Evolutionary conservation across 2,888 invertebrate species (phyloP).

Genomic region (Pseudolycoriella hygida): DNA sequence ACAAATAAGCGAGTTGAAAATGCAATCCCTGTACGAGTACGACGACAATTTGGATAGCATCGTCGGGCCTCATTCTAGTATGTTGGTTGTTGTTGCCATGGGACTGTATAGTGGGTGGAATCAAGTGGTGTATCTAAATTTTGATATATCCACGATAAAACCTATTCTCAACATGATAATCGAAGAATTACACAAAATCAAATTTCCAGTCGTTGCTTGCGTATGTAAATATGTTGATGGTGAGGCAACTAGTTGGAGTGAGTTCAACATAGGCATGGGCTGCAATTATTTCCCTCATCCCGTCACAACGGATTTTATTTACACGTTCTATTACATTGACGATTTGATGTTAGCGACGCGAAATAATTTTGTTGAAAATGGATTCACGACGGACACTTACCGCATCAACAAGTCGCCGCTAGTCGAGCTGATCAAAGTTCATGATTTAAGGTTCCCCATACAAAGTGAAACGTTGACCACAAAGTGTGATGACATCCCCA

Average conservation of each 20-base stretch:
- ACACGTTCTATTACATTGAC: slow-evolving; percentile 5
- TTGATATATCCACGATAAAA: slow-evolving; percentile 2
- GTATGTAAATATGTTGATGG: slow-evolving; percentile 2
- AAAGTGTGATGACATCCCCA: background rate
- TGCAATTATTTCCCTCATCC: slow-evolving; percentile 4
- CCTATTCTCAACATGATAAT: background rate
- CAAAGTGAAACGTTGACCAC: background rate
- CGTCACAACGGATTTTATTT: slow-evolving; percentile 1
- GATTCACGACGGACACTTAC: background rate
- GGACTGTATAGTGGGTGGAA: slow-evolving; percentile 8
- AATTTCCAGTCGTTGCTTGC: slow-evolving; percentile 5
- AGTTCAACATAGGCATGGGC: background rate
- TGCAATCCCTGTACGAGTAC: slow-evolving; percentile 2
- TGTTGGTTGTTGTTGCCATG: slow-evolving; percentile 5
- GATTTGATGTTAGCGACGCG: slow-evolving; percentile 3
- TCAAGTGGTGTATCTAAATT: slow-evolving; percentile 7
- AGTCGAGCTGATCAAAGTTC: background rate
- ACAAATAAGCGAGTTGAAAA: slow-evolving; percentile 2
- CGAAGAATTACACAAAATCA: slow-evolving; percentile 3
- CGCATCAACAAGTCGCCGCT: background rate
- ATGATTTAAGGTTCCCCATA: background rate
- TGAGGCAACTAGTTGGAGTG: background rate
- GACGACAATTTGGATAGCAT: slow-evolving; percentile 6
- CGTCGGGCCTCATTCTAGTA: slow-evolving; percentile 3
- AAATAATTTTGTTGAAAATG: background rate